Percentiles rank a stretch among this genome's conserved stretches.
Conservation (phyloP, 2,113 vertebrate genomes). For the Bubo blakistoni region DNA sequence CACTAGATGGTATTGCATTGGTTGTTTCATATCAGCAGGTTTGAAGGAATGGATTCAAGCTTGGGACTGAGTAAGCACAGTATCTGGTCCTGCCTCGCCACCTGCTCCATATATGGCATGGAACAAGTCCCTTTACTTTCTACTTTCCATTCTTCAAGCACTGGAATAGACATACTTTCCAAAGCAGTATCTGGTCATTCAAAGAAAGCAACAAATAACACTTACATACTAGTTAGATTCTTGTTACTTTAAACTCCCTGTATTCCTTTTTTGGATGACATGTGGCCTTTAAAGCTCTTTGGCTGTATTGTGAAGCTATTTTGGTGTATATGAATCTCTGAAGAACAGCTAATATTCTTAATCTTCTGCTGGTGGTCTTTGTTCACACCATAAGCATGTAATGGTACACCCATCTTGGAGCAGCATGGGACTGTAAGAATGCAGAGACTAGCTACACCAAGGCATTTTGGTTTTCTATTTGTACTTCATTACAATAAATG, state of each 20-base stretch:
- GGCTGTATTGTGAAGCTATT: background rate
- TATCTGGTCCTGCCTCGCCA: background rate
- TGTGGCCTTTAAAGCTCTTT: background rate
- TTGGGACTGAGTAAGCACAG: background rate
- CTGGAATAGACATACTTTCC: background rate
- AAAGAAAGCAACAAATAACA: background rate
- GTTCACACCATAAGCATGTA: accelerated
- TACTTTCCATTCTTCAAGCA: background rate
- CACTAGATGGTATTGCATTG: background rate
- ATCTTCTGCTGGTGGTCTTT: background rate
- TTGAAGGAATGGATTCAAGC: background rate
- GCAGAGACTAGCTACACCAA: background rate
- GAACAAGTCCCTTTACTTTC: background rate
- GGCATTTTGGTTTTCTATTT: background rate
- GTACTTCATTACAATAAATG: background rate
- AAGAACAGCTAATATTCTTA: background rate
- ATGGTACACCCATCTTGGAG: background rate
- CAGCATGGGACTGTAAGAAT: background rate
- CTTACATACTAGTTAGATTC: background rate
- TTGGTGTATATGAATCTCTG: background rate
- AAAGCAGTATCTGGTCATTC: background rate
- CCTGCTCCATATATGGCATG: background rate
- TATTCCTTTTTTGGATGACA: background rate
- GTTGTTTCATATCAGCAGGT: background rate
- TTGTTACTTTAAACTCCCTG: background rate